A percentile compares a stretch with the other conserved stretches of the same genome.
Evolutionary conservation across 2,888 invertebrate genomes (phyloP).

Genomic region (Cerceris rybyensis): DNA sequence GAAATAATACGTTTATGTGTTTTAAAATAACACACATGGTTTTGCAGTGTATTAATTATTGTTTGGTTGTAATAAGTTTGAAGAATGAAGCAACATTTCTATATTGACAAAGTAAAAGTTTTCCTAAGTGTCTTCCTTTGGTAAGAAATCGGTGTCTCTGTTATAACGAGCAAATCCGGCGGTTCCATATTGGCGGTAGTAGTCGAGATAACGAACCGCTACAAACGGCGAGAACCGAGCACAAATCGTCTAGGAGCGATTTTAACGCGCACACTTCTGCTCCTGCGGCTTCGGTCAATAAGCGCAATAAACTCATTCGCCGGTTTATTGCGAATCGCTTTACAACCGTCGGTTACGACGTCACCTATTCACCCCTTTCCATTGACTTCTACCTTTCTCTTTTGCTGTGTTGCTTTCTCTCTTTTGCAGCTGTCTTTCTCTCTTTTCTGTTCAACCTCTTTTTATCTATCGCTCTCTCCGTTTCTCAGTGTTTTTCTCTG

Average conservation of each 20-base stretch:
- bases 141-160: not conserved
- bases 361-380: conserved; percentile 18
- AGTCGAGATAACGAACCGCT: conserved; percentile 51
- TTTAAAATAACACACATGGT: too few relatives aligned
- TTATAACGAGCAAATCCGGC: not conserved
- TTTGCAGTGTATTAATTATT: too few relatives aligned
- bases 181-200: conserved; percentile 71
- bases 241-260: conserved; percentile 39
- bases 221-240: conserved; percentile 54
- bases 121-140: not conserved
- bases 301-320: conserved; percentile 81
- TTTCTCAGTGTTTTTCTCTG: not conserved
- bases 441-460: not conserved
- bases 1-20: too few relatives aligned
- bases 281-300: conserved; percentile 70
- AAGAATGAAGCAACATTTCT: too few relatives aligned
- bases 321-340: conserved; percentile 80
- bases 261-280: conserved; percentile 66
- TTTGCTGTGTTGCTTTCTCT: not conserved
- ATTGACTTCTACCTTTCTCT: not conserved
- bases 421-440: conserved; percentile 79
- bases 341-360: conserved; percentile 79
- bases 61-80: too few relatives aligned
- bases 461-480: not conserved
- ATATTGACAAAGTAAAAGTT: too few relatives aligned